Evolutionary conservation across 2,888 invertebrate genomes (phyloP).

Genomic region (Macrophya annulata): DNA sequence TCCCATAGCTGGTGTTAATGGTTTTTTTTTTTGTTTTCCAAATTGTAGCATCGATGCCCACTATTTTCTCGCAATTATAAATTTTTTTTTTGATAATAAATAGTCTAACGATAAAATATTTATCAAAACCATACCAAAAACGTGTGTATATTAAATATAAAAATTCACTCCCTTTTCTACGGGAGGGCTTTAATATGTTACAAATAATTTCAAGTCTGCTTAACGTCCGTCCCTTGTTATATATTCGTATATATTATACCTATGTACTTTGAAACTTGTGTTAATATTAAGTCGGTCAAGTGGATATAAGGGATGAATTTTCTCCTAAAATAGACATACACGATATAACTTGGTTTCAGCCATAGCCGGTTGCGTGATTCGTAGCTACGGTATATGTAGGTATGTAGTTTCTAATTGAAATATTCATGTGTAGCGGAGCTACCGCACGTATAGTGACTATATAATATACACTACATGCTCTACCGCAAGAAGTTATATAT

Average conservation of each 20-base stretch:
- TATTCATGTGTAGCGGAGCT: constrained; percentile 39
- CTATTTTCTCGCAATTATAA: too few species aligned
- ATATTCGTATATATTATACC: too few species aligned
- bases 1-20: too few species aligned
- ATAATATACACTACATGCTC: not conserved
- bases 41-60: too few species aligned
- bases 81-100: too few species aligned
- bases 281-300: constrained; percentile 16
- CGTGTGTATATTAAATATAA: too few species aligned
- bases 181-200: too few species aligned
- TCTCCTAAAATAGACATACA: not conserved
- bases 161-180: too few species aligned
- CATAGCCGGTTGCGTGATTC: not conserved
- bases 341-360: not conserved
- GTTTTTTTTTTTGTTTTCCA: too few species aligned
- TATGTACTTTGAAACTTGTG: not conserved
- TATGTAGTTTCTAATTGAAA: constrained; percentile 44
- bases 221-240: not conserved
- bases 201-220: not conserved
- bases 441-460: too few species aligned
- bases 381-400: not conserved
- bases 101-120: too few species aligned
- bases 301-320: constrained; percentile 22
- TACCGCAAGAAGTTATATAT: constrained; percentile 31
- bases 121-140: too few species aligned